These are phyloP conservation scores for Lasioglossum albipes DNA, from an alignment of 1,140 invertebrate species.

Conservation along the genomic window DNA sequence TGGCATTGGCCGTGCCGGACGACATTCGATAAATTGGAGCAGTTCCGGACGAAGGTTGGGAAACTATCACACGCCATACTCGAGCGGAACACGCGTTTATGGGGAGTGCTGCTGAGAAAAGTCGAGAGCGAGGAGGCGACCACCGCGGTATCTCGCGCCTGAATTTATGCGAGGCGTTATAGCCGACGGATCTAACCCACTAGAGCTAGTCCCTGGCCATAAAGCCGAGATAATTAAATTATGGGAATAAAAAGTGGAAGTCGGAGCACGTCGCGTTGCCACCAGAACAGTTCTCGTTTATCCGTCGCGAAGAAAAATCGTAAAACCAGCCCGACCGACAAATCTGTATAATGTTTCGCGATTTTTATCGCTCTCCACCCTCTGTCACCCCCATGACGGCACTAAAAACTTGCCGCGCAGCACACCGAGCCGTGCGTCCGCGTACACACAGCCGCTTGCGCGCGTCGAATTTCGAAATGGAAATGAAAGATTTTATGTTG, in stretches of 20 bases:
- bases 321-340: conserved; percentile 77
- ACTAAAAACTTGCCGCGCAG: conserved; percentile 43
- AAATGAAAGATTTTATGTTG: conserved; percentile 67
- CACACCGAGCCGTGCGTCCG: conserved; percentile 10
- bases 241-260: conserved; percentile 70
- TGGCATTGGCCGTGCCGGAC: conserved; percentile 8
- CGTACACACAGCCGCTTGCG: conserved; percentile 50
- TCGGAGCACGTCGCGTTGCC: conserved; percentile 4
- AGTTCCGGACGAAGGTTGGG: conserved; percentile 17
- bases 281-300: conserved; percentile 20
- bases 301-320: conserved; percentile 71
- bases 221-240: conserved; percentile 78
- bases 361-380: conserved; percentile 73
- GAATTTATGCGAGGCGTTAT: conserved; percentile 69
- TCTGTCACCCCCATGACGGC: background rate
- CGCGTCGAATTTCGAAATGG: conserved; percentile 61
- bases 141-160: conserved; percentile 61
- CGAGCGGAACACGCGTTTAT: conserved; percentile 51
- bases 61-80: conserved; percentile 20
- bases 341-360: conserved; percentile 77
- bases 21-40: conserved; percentile 34
- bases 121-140: conserved; percentile 39
- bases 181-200: conserved; percentile 65
- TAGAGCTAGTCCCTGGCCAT: conserved; percentile 67
- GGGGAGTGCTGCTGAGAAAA: conserved; percentile 48